These are phyloP conservation scores for Pantherophis vulpinus DNA, from an alignment of 2,797 vertebrate genomes.

Conservation along the genomic window DNA sequence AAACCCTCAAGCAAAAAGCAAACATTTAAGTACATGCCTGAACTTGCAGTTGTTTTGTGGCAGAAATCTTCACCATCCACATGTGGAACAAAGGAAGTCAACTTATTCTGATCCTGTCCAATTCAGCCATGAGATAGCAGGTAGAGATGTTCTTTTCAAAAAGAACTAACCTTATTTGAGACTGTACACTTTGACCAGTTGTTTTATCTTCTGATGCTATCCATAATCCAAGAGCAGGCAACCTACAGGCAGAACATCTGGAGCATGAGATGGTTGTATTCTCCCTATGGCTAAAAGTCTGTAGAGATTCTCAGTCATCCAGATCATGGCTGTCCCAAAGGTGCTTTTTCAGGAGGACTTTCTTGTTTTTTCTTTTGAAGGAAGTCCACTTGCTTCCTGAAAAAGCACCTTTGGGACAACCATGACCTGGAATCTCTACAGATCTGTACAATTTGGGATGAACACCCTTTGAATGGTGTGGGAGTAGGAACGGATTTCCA, in stretches of 20 bases:
- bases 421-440: too few species aligned
- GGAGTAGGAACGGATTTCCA: too few species aligned
- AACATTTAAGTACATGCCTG: not conserved
- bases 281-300: not conserved
- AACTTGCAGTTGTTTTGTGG: not conserved
- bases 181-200: not conserved
- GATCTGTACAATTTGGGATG: too few species aligned
- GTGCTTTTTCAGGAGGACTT: too few species aligned
- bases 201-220: not conserved
- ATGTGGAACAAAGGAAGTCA: not conserved
- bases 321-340: too few species aligned
- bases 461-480: too few species aligned
- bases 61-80: not conserved
- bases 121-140: not conserved
- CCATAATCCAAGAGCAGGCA: not conserved
- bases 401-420: too few species aligned
- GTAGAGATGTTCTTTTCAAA: not conserved
- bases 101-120: not conserved
- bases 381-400: too few species aligned
- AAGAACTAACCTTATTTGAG: not conserved
- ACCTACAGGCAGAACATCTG: not conserved
- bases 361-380: too few species aligned
- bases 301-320: too few species aligned
- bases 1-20: not conserved
- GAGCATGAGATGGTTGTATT: not conserved